Conservation (phyloP, 92 coral and sea anemone species). For the Zoanthus solanderi region DNA sequence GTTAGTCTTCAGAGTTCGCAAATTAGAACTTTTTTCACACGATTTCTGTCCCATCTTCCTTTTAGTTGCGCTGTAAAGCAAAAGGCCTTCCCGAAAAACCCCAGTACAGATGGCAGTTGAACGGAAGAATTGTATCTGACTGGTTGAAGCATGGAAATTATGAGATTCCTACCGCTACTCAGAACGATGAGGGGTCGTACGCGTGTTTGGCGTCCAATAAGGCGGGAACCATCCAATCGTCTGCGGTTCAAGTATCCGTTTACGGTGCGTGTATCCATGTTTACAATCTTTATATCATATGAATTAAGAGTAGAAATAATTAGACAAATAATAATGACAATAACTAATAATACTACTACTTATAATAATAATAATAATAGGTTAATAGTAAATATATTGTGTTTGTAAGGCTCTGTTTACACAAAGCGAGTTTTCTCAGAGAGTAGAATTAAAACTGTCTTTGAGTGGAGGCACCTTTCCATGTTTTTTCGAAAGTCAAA, state of each 20-base stretch:
- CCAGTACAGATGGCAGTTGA: constrained; percentile 88
- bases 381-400: too few relatives aligned
- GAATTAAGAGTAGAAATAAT: too few relatives aligned
- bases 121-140: constrained; percentile 82
- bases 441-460: too few relatives aligned
- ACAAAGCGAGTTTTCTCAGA: too few relatives aligned
- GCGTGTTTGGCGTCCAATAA: constrained; percentile 87
- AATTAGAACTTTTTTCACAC: not conserved
- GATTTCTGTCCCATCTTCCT: not conserved
- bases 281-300: too few relatives aligned
- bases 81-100: constrained; percentile 79
- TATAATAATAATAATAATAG: not conserved
- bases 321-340: too few relatives aligned
- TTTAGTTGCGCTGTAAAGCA: constrained; percentile 80
- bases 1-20: too few relatives aligned
- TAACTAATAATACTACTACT: not conserved
- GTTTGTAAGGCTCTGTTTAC: too few relatives aligned
- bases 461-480: too few relatives aligned
- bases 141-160: constrained; percentile 74
- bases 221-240: constrained; percentile 90
- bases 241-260: constrained; percentile 66
- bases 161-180: constrained; percentile 64
- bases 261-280: constrained; percentile 70
- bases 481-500: too few relatives aligned
- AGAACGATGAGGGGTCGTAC: constrained; percentile 84